These are phyloP conservation scores for Melanotaenia parkinsoni DNA, from an alignment of 2,797 vertebrate genomes.

Conservation along the genomic window DNA sequence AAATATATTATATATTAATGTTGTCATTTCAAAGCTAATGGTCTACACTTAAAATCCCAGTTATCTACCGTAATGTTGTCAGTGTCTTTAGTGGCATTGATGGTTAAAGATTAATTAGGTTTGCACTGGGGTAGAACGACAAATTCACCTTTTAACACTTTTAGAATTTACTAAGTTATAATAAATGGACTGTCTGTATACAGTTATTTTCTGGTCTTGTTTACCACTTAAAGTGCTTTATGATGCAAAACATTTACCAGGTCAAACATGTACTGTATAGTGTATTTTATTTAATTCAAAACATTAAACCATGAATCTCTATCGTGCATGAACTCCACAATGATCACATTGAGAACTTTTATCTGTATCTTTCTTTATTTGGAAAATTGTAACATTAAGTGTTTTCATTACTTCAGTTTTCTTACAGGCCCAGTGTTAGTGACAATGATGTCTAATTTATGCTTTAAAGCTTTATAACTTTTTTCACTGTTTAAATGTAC, in stretches of 20 bases:
- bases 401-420: not conserved
- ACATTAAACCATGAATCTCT: not conserved
- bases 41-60: conserved; percentile 14
- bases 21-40: conserved; percentile 18
- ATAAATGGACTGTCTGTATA: not conserved
- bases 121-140: conserved; percentile 14
- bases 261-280: not conserved
- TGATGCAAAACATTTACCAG: not conserved
- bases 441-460: not conserved
- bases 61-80: conserved; percentile 4
- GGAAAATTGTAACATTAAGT: not conserved
- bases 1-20: conserved; percentile 22
- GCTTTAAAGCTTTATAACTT: not conserved
- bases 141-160: conserved; percentile 1
- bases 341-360: not conserved
- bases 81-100: conserved; percentile 1
- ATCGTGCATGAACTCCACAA: not conserved
- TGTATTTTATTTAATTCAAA: not conserved
- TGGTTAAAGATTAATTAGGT: conserved; percentile 8
- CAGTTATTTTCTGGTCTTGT: not conserved
- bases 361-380: not conserved
- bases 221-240: not conserved
- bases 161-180: not conserved
- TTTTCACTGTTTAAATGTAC: not conserved
- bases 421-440: not conserved